Evolutionary conservation across 92 coral and sea anemone genomes (phyloP), one percentile per base, ranked within the genome.

Genomic region (Porites cylindrica): DNA sequence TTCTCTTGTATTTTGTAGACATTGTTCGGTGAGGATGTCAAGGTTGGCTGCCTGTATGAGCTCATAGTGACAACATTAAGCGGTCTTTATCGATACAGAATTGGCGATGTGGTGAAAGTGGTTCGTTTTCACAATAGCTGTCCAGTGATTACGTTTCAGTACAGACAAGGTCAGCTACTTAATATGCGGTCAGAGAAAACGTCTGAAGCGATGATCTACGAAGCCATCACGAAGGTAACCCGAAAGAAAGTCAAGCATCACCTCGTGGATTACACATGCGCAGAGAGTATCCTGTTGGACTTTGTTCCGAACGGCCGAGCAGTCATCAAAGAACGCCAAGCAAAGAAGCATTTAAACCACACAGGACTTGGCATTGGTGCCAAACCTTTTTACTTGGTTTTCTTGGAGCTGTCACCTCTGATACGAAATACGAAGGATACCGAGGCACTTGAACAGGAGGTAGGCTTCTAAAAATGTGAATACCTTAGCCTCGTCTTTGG

Each of bases 151-250:
- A 89, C 83, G 80, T 89, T 89, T 70, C 85, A 82, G 69, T 89
- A 89, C 59, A 75, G 92, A 23, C 85, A 89, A 43, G 92, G 92
- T 6, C 92, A 89, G 74, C 51, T 89, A 16, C 78, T 89, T 11
- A 89, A 89, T 65, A 86, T 89, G 72, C 92, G 87, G 50, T 83
- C 83, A 84, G 92, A 89, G 66, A 89, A 89, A 70, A 89, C 81
- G 72, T 77, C 77, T 53, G 92, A 89, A 19, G 78, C 75, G 64
- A 86, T 83, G 82, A 60, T 89, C 38, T 89, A 89, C 78, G 85
- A 70, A 58, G 89, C 92, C 12, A 51, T 89, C n/a, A 83, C 87
- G 73, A 83, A 14, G 0, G 87, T 83, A 54, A 67, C 73, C 87
- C 64, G 87, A 72, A 51, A 72, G 8, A 72, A 21, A 60, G 73